Conservation (phyloP, 2,113 vertebrate species). For the Limanda limanda region DNA sequence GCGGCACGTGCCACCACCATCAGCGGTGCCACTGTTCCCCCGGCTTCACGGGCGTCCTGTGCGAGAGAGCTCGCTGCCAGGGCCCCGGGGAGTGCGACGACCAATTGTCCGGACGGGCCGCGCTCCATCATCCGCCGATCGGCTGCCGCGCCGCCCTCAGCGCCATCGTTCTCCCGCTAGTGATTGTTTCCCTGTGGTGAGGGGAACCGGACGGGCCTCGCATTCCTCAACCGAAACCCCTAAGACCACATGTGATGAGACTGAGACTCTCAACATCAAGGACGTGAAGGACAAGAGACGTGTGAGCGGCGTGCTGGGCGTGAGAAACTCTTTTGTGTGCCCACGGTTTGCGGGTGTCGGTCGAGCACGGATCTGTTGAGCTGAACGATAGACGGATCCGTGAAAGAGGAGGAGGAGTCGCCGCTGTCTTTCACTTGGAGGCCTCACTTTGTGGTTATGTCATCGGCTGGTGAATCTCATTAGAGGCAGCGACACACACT, state of each 20-base stretch:
- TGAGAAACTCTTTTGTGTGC: constrained; percentile 64
- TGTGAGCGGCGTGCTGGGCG: constrained; percentile 49
- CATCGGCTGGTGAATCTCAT: constrained; percentile 46
- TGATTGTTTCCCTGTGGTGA: constrained; percentile 74
- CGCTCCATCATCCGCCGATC: constrained; percentile 27
- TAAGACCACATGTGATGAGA: constrained; percentile 51
- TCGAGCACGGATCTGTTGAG: constrained; percentile 34
- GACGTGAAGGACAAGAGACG: constrained; percentile 53
- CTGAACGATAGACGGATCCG: constrained; percentile 52
- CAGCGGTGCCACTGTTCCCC: constrained; percentile 90
- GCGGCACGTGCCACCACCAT: constrained; percentile 93
- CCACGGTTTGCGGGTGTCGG: constrained; percentile 25
- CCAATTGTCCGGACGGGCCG: constrained; percentile 75
- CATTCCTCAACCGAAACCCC: constrained; percentile 61
- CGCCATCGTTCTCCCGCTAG: constrained; percentile 63
- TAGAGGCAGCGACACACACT: constrained; percentile 31
- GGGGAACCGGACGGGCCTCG: constrained; percentile 35
- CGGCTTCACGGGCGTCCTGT: constrained; percentile 91
- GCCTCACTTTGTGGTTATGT: constrained; percentile 42
- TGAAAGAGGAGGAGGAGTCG: constrained; percentile 40
- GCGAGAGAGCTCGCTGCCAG: constrained; percentile 89
- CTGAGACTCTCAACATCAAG: constrained; percentile 48
- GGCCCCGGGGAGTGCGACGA: constrained; percentile 85
- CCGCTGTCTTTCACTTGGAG: constrained; percentile 54
- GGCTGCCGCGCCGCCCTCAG: constrained; percentile 27